phyloP scores from a whole-genome alignment of 1,140 invertebrate genomes.

The Neelides sp. region DNA sequence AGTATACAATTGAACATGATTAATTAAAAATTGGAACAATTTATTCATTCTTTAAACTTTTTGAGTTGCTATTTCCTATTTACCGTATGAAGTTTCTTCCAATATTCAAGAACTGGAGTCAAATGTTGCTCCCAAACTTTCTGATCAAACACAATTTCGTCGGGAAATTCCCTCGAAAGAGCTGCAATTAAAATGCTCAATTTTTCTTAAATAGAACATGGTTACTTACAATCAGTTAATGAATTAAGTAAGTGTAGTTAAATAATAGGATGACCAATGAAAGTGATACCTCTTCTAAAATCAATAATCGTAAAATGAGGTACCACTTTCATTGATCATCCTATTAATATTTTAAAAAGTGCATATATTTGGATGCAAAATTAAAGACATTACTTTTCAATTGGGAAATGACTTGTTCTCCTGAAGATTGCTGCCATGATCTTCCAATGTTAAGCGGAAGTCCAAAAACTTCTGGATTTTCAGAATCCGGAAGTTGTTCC shows the following conservation, averaged over 20 bases:
- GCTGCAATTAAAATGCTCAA: slow-evolving; percentile 2
- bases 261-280: too few relatives aligned
- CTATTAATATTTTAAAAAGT: slow-evolving; percentile 6
- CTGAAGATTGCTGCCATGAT: slow-evolving; percentile 58
- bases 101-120: slow-evolving; percentile 53
- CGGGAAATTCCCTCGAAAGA: slow-evolving; percentile 14
- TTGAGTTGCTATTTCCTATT: not conserved
- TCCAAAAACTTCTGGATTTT: slow-evolving; percentile 59
- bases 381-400: slow-evolving; percentile 43
- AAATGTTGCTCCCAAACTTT: slow-evolving; percentile 47
- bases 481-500: slow-evolving; percentile 50
- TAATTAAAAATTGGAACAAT: not conserved
- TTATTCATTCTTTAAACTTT: not conserved
- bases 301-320: not conserved
- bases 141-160: slow-evolving; percentile 34
- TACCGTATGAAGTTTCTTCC: slow-evolving; percentile 60
- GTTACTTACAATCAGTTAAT: too few relatives aligned
- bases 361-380: not conserved
- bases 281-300: too few relatives aligned
- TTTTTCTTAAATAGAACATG: not conserved
- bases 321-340: not conserved
- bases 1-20: too few relatives aligned
- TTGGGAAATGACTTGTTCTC: slow-evolving; percentile 48
- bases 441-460: slow-evolving; percentile 67
- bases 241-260: too few relatives aligned